Evolutionary conservation across 1,140 invertebrate genomes (phyloP).

Genomic region (Brachionus paranguensis): DNA sequence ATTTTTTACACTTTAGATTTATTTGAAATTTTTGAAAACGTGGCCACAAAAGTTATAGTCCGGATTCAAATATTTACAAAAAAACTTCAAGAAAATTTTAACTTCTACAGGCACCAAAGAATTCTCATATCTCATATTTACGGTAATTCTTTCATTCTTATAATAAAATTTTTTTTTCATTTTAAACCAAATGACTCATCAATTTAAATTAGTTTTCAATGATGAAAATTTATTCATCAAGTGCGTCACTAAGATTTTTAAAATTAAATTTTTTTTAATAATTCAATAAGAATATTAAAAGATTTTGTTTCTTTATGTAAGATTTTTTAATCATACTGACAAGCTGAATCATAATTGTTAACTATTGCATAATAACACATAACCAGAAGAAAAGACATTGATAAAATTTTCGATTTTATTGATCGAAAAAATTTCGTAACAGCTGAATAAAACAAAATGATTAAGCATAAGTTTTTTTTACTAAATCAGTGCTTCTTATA

Average conservation of each 20-base stretch:
- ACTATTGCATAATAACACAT: neutral
- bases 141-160: too few relatives aligned
- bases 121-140: too few relatives aligned
- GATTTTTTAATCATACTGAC: neutral
- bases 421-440: neutral
- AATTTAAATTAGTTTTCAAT: neutral
- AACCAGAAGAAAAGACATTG: neutral
- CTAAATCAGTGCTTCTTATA: neutral
- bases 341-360: neutral
- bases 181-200: neutral
- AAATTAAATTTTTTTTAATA: neutral
- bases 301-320: neutral
- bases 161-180: neutral
- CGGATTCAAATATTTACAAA: too few relatives aligned
- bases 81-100: too few relatives aligned
- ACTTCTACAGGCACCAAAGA: too few relatives aligned
- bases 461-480: neutral
- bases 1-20: too few relatives aligned
- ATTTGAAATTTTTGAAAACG: too few relatives aligned
- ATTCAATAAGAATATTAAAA: neutral
- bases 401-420: neutral
- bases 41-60: too few relatives aligned
- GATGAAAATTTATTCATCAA: neutral
- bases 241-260: neutral
- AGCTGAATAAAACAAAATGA: neutral